Evolutionary conservation across 2,888 invertebrate genomes (phyloP), one percentile per base, ranked within the genome.

Genomic region (Cyclophora punctaria): DNA sequence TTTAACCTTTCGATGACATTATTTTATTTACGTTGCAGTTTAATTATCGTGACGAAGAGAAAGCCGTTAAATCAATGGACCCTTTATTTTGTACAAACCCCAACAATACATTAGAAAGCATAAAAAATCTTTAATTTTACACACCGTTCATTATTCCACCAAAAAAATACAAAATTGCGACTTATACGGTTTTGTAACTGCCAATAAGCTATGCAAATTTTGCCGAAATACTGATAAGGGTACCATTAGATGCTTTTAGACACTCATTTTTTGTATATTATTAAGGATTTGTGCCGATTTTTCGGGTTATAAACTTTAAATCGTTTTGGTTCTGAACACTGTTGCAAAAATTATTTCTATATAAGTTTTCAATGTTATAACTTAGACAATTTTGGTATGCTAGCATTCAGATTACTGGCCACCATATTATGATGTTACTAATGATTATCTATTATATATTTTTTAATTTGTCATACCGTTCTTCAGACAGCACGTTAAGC

Each of bases 131-230:
- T 68, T 80, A 80, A 82, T 83, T 78, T 66, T 37, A 63, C 56
- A 56, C 64, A 47, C 62, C 60, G 44, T 62, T 56, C 57, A 69
- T 69, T 73, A 69, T 61, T 59, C 60, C 48, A 59, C 59, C 67
- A 61, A 59, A 60, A 51, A 51, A 63, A 4, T 4, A 64, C 58
- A 66, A 74, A 81, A 82, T 84, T 85, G 51, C 51, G 41, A 57
- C 52, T 59, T 59, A 51, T 80, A 73, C 69, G 55, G 69, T 62
- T 56, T 62, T 61, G 64, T 59, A 85, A 75, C 85, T 80, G 71
- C 77, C 80, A 85, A 88, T 88, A 83, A 85, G 70, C 66, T 80
- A 88, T 88, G 87, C 83, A 77, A 88, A 88, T 88, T 74, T 64
- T 44, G 49, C 41, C 53, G 58, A 63, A 67, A 73, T 71, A 63